Evolutionary conservation across 2,113 vertebrate genomes (phyloP).

Genomic region (Pygoscelis adeliae): DNA sequence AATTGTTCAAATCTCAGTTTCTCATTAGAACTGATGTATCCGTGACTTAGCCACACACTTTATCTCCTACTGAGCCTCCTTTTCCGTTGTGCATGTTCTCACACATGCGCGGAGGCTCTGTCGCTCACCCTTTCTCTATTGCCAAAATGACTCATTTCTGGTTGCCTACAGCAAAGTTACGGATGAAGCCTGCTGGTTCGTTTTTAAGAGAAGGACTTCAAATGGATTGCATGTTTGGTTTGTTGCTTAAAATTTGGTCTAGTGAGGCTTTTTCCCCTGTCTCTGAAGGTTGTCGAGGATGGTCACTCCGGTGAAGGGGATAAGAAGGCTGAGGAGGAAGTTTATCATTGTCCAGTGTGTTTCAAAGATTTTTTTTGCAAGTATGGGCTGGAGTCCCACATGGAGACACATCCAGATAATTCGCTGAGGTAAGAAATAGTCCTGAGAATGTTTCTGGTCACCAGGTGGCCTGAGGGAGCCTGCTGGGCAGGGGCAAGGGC

Average conservation of each 20-base stretch:
- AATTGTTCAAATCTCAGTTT: background rate
- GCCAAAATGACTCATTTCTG: background rate
- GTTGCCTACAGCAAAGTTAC: background rate
- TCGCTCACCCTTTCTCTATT: background rate
- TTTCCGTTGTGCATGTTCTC: background rate
- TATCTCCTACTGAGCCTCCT: background rate
- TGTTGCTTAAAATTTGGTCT: background rate
- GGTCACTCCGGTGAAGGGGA: constrained; percentile 62
- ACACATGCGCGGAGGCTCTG: background rate
- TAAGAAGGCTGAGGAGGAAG: constrained; percentile 80
- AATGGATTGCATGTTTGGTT: background rate
- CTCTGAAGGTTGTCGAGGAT: constrained; percentile 82
- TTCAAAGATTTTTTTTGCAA: constrained; percentile 91
- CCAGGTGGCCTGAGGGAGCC: background rate
- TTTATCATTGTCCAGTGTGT: constrained; percentile 89
- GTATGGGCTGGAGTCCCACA: constrained; percentile 90
- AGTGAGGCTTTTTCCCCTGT: background rate
- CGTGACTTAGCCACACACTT: background rate
- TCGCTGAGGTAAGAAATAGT: constrained; percentile 80
- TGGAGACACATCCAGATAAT: constrained; percentile 93
- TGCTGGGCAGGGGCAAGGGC: background rate
- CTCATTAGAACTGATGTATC: background rate
- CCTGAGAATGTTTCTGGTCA: background rate
- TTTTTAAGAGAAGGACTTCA: background rate
- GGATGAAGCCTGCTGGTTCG: background rate